phyloP scores from a whole-genome alignment of 2,113 vertebrate genomes.

The Hydrochoerus hydrochaeris region DNA sequence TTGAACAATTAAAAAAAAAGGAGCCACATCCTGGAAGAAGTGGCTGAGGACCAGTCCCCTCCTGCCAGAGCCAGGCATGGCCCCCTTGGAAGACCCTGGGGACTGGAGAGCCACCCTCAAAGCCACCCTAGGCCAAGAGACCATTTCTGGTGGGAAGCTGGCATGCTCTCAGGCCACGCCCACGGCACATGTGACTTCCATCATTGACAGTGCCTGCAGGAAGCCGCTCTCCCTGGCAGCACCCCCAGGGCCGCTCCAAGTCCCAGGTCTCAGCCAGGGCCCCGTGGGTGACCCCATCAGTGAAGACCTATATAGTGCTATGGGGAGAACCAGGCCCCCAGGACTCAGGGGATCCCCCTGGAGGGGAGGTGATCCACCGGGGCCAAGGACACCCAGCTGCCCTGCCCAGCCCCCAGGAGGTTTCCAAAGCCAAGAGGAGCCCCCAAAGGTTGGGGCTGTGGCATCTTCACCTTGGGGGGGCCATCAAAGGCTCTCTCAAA shows the following conservation, averaged over 20 bases:
- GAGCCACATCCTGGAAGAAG: too few relatives aligned
- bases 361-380: not conserved
- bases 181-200: not conserved
- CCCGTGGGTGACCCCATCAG: not conserved
- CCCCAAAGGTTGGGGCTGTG: not conserved
- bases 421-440: not conserved
- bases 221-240: not conserved
- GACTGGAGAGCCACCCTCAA: too few relatives aligned
- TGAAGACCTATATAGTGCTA: constrained; percentile 73
- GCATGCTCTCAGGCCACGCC: not conserved
- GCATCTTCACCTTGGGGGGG: constrained; percentile 17
- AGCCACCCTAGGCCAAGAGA: too few relatives aligned
- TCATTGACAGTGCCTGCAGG: constrained; percentile 29
- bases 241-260: fast-evolving
- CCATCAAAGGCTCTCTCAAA: constrained; percentile 17
- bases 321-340: not conserved
- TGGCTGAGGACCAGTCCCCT: too few relatives aligned
- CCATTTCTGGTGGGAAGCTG: not conserved
- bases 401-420: not conserved
- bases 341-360: not conserved
- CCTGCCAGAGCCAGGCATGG: too few relatives aligned
- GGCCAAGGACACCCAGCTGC: not conserved
- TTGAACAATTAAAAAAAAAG: not conserved
- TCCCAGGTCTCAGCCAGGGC: not conserved
- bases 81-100: too few relatives aligned